Percentiles rank a stretch among this genome's conserved stretches.
These are phyloP conservation scores for Dione juno DNA, from an alignment of 2,888 invertebrate genomes.

Conservation along the genomic window DNA sequence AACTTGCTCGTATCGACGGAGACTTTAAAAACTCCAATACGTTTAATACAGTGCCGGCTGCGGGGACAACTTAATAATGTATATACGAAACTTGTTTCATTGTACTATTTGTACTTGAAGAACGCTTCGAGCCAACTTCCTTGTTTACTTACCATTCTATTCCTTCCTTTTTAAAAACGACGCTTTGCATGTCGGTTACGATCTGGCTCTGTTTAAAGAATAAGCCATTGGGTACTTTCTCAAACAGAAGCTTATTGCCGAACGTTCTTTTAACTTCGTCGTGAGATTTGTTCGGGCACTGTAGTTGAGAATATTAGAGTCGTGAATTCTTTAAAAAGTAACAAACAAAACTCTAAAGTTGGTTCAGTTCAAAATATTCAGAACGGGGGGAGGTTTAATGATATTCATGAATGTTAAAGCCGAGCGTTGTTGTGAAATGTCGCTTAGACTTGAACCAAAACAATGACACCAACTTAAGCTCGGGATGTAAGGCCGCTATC, in stretches of 20 bases:
- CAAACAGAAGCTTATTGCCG: slow-evolving; percentile 71
- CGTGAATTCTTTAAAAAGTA: slow-evolving; percentile 55
- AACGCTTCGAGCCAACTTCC: slow-evolving; percentile 67
- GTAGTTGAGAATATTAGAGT: slow-evolving; percentile 59
- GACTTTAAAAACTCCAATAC: slow-evolving; percentile 76
- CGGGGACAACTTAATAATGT: slow-evolving; percentile 75
- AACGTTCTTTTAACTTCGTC: slow-evolving; percentile 65
- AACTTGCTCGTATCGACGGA: slow-evolving; percentile 63
- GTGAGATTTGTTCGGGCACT: slow-evolving; percentile 57
- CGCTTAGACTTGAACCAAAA: slow-evolving; percentile 78
- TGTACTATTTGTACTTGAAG: slow-evolving; percentile 61
- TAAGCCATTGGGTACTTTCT: slow-evolving; percentile 69
- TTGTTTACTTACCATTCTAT: slow-evolving; percentile 73
- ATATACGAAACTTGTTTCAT: slow-evolving; percentile 73
- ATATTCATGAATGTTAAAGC: slow-evolving; percentile 80
- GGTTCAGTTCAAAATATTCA: slow-evolving; percentile 70
- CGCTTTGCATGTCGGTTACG: slow-evolving; percentile 73
- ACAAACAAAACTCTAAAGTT: slow-evolving; percentile 69
- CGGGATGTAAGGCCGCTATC: slow-evolving; percentile 75
- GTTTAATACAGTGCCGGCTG: slow-evolving; percentile 64
- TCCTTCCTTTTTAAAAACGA: slow-evolving; percentile 68
- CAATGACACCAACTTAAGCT: slow-evolving; percentile 80
- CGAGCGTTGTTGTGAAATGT: slow-evolving; percentile 74
- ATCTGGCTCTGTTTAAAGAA: slow-evolving; percentile 68
- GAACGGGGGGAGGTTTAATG: slow-evolving; percentile 75